Conservation (phyloP, 1,140 invertebrate species). For the Aphelinus atriplicis region DNA sequence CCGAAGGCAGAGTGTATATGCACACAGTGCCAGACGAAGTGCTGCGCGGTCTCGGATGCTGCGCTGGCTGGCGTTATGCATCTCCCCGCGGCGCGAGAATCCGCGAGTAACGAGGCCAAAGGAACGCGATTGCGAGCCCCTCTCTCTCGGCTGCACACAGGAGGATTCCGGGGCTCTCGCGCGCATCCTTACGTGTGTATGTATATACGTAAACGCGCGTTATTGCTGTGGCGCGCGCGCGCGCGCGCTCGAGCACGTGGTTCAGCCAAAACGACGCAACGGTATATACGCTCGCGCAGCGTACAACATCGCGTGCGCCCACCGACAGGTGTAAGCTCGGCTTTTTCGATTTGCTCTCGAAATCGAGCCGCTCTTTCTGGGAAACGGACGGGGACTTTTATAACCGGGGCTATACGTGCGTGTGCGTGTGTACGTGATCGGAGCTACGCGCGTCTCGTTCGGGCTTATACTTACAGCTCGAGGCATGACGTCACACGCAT, state of each 20-base stretch:
- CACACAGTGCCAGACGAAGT: no score
- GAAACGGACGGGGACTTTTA: no score
- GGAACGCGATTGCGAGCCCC: slow-evolving; percentile 20
- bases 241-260: background rate
- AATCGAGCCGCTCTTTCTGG: background rate
- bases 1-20: no score
- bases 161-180: slow-evolving; percentile 6
- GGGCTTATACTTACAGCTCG: no score
- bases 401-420: no score
- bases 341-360: slow-evolving; percentile 22
- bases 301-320: slow-evolving; percentile 28
- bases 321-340: slow-evolving; percentile 37
- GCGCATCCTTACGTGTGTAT: background rate
- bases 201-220: background rate
- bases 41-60: no score
- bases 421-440: no score
- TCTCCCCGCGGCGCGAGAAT: background rate
- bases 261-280: slow-evolving; percentile 27
- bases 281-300: slow-evolving; percentile 20
- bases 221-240: background rate
- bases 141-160: background rate
- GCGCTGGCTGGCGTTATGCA: background rate
- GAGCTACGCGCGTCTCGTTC: no score
- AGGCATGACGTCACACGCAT: no score
- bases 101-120: slow-evolving; percentile 29